Evolutionary conservation across 2,888 invertebrate genomes (phyloP), one percentile per base, ranked within the genome.

Genomic region (Perithous albicinctus): DNA sequence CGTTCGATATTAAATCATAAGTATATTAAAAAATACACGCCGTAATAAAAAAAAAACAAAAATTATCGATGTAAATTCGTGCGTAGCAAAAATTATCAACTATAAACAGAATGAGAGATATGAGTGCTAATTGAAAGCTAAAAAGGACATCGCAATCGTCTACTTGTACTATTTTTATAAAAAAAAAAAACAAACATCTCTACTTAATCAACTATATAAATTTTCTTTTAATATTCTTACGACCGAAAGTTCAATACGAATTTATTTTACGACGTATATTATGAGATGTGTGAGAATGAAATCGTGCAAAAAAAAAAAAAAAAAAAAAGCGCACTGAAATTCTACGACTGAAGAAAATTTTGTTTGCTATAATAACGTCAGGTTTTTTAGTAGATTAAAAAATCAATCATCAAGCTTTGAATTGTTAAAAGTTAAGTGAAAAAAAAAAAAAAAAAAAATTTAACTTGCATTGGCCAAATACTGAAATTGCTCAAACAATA

Each of bases 131-230:
- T 4, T 32, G 56, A 18, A 35, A 15, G 15, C n/a, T n/a, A 51
- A 32, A 12, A 26, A 35, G 75, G 54, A 20, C 43, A 63, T 15
- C 43, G 26, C 29, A 35, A 38, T 12, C 48, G 38, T 46, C 15
- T 51, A 38, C 18, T 35, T 75, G 48, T 69, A 84, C 86, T 88
- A 88, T 88, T 88, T 88, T 88, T 88, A 84, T 88, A 88, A 83
- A 66, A 35, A 54, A 73, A n/a, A n/a, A n/a, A n/a, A n/a, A n/a
- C n/a, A n/a, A n/a, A n/a, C n/a, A n/a, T 76, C 69, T 54, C 61
- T 63, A 70, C 56, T n/a, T 18, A 59, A n/a, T 35, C 32, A 15
- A 59, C 32, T 59, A 18, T 15, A 32, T 32, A 35, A 32, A 59
- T 32, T 35, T 59, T 32, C 35, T 32, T n/a, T 59, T 15, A 32